Base-by-base conservation (phyloP, 2,888 invertebrate species). In the Polyploca ridens region DNA sequence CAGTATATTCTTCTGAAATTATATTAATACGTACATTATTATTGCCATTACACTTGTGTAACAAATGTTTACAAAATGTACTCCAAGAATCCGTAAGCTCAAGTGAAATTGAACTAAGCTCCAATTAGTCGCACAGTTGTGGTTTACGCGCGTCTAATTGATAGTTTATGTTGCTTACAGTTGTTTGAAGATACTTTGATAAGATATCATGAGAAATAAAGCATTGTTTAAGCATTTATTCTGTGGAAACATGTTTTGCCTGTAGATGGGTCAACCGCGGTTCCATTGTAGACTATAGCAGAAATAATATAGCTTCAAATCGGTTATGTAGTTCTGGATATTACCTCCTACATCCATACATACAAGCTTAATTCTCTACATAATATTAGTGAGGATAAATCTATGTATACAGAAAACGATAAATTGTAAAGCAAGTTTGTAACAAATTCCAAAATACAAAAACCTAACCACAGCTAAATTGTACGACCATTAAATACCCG, bases 91-190 rank as follows among this genome's bases (percentile, higher is more conserved):
- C 19, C 54, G 19, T 54, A 54, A 54, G 54, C 54, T 54, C n/a
- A 54, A 19, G 54, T 54, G 54, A n/a, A 54, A 54, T 54, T n/a
- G 19, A 54, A 54, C 19, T 54, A 54, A 54, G 54, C 54, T 54
- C 54, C 54, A 54, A 54, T 54, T 54, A 54, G 54, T 54, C 16
- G 19, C 54, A n/a, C 54, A 54, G 19, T 14, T 16, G 54, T 54
- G 54, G 54, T 19, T 54, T n/a, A 19, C 54, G 16, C 54, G 2
- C 7, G 7, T 54, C 19, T 54, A 54, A 54, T 54, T 54, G 54
- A 54, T 54, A 19, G 54, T 54, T 54, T 54, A 16, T 49, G 19
- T 54, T 54, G 54, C 54, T 54, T 54, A 19, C 19, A 19, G 16
- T 19, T 54, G 19, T 54, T 19, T 19, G 19, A 54, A 54, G 7